A percentile compares a stretch with the other conserved stretches of the same genome.
Evolutionary conservation across 2,888 invertebrate species (phyloP).

Genomic region (Mellilla xanthometata): DNA sequence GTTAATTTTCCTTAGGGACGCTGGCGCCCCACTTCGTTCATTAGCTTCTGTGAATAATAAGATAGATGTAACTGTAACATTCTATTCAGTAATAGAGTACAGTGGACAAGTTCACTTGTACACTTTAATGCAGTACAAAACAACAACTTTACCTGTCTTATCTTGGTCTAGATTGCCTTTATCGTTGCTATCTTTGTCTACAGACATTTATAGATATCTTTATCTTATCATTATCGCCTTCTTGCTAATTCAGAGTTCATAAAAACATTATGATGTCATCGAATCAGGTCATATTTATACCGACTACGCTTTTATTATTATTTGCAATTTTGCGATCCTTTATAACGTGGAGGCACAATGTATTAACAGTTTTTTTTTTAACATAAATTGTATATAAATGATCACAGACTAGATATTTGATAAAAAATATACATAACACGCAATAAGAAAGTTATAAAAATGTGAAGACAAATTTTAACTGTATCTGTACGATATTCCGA

Average conservation of each 20-base stretch:
- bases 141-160: constrained; percentile 6
- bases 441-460: too few species aligned
- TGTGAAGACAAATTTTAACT: too few species aligned
- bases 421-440: too few species aligned
- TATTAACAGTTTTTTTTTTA: too few species aligned
- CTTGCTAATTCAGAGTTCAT: not conserved
- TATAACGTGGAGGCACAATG: too few species aligned
- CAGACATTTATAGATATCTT: not conserved
- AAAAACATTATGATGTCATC: constrained; percentile 4
- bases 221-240: constrained; percentile 12
- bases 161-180: not conserved
- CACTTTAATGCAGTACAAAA: constrained; percentile 4
- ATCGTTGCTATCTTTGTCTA: not conserved
- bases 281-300: constrained; percentile 6
- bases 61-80: constrained; percentile 5
- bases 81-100: too few species aligned
- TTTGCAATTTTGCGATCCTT: not conserved
- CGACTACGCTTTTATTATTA: not conserved
- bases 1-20: constrained; percentile 34
- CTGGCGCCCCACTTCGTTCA: constrained; percentile 39
- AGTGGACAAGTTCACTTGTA: too few species aligned
- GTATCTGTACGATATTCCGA: too few species aligned
- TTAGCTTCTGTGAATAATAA: constrained; percentile 28
- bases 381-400: too few species aligned
- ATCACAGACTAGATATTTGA: too few species aligned